These are phyloP conservation scores for Nebria salina DNA, from an alignment of 2,888 invertebrate species.

Conservation along the genomic window DNA sequence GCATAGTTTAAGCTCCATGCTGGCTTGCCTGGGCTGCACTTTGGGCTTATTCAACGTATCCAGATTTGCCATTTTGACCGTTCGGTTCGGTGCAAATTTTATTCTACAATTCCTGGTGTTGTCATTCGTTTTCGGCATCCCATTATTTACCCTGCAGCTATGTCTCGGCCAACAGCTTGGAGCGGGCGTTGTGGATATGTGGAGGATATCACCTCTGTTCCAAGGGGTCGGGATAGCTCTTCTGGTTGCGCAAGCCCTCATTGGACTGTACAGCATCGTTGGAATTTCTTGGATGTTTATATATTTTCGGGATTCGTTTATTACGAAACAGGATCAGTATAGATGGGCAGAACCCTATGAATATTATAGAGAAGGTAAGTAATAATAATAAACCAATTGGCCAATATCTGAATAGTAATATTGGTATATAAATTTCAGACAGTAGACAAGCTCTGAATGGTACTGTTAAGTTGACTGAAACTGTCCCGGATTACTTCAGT, in stretches of 20 bases:
- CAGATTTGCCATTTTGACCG: conserved; percentile 85
- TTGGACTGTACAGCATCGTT: conserved; percentile 87
- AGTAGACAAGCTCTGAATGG: conserved; percentile 56
- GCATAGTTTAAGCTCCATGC: conserved; percentile 77
- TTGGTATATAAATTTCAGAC: conserved; percentile 50
- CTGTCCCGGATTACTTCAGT: conserved; percentile 86
- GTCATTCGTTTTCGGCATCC: conserved; percentile 83
- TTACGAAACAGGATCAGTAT: conserved; percentile 80
- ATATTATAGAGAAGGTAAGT: conserved; percentile 73
- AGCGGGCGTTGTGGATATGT: conserved; percentile 90
- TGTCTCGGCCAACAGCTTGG: conserved; percentile 86
- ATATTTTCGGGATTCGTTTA: conserved; percentile 87
- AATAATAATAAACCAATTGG: no score
- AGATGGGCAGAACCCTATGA: conserved; percentile 82
- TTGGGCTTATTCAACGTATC: conserved; percentile 89
- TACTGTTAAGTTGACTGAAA: conserved; percentile 73
- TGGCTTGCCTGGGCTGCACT: conserved; percentile 86
- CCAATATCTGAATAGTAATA: conserved; percentile 43
- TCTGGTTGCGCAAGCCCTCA: conserved; percentile 79
- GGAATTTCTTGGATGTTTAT: conserved; percentile 93
- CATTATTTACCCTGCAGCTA: conserved; percentile 84
- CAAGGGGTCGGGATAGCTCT: conserved; percentile 89
- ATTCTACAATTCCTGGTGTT: conserved; percentile 88
- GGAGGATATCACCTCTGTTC: conserved; percentile 91
- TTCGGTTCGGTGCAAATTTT: conserved; percentile 89